phyloP scores from a whole-genome alignment of 2,888 invertebrate genomes.

The Heliconius aoede region DNA sequence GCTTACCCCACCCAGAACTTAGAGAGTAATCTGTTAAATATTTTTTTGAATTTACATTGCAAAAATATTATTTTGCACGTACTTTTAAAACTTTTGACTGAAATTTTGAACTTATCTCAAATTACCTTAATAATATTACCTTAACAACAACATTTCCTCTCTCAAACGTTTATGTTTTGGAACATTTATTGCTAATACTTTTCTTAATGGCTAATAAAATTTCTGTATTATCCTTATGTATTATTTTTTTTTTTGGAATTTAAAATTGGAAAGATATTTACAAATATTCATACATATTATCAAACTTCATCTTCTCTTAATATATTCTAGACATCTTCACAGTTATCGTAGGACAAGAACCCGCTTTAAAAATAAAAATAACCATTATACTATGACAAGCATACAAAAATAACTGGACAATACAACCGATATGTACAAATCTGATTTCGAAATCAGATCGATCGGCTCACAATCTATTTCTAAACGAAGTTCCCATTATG shows the following conservation, averaged over 20 bases:
- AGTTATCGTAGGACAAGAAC: not conserved
- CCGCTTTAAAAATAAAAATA: not conserved
- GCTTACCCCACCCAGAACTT: too few relatives aligned
- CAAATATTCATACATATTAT: too few relatives aligned
- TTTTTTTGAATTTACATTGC: too few relatives aligned
- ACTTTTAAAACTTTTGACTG: not conserved
- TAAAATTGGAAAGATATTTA: not conserved
- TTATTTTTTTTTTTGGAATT: not conserved
- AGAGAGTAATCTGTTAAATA: not conserved
- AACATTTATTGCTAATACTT: not conserved
- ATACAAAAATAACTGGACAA: conserved; percentile 13
- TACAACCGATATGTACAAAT: conserved; percentile 11
- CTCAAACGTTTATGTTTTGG: not conserved
- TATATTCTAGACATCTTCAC: too few relatives aligned
- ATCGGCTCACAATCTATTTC: conserved; percentile 18
- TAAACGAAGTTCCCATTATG: conserved; percentile 15
- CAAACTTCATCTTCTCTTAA: too few relatives aligned
- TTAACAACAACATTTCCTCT: not conserved
- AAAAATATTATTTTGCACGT: not conserved
- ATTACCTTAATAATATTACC: not conserved
- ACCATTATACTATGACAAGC: not conserved
- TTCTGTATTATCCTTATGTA: not conserved
- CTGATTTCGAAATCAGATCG: conserved; percentile 22
- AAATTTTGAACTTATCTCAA: not conserved
- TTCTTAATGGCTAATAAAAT: not conserved